Base-by-base conservation (phyloP, 2,113 vertebrate genomes). In the Phaethon lepturus region DNA sequence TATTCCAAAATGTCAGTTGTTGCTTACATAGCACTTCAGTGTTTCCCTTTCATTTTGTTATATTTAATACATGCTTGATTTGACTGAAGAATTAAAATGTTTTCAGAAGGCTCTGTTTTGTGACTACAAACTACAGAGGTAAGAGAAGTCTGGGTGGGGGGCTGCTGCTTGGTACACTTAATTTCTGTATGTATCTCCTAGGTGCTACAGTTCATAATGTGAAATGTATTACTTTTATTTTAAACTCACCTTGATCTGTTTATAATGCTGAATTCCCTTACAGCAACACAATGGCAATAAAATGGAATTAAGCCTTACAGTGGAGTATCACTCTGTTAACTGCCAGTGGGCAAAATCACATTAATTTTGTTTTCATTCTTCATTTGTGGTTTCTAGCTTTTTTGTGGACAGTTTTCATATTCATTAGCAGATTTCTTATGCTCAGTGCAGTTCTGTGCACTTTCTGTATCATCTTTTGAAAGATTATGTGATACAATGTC, bases 311-410 rank as follows among this genome's bases (percentile, higher is more conserved):
- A 92, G n/a, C 33, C 16, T 93, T 90, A 59, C 17, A 67, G 50
- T 47, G 35, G 63, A 76, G 7, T 86, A 92, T 96, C 47, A 49
- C 60, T 88, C 28, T 88, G 20, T 95, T 95, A 92, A 96, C 52
- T 96, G 73, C 53, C 72, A 89, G 64, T 64, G 47, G 77, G 58
- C 26, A 87, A 81, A 88, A 85, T 86, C 58, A 53, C 63, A 76
- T 96, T 91, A 79, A 82, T 92, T 91, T 85, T 93, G 83, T 89
- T 96, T 93, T 84, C 69, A 63, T 86, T 94, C 83, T 87, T 94
- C 69, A 73, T 91, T 94, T 93, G 95, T 96, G 92, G 92, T 96
- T 97, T 94, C 56, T 68, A 44, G 59, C 19, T 67, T 95, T 83
- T 88, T 72, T 90, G 50, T 87, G 75, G 62, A 62, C 55, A 44